phyloP scores from a whole-genome alignment of 2,797 vertebrate genomes.

The Melanotaenia nigrans region DNA sequence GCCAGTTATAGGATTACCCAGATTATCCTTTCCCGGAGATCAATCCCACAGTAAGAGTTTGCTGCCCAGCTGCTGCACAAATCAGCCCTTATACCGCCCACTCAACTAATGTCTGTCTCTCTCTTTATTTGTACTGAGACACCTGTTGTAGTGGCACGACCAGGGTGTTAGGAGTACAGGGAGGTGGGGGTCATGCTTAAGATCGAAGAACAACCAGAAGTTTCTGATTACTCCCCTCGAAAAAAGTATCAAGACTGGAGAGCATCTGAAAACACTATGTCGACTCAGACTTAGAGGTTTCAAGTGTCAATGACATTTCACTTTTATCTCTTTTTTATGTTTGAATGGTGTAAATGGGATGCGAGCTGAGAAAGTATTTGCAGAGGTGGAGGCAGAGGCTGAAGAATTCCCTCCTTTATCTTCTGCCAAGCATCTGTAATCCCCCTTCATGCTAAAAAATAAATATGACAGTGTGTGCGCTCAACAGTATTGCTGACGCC shows the following conservation, averaged over 20 bases:
- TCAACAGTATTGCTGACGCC: conserved; percentile 14
- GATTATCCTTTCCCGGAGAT: conserved; percentile 82
- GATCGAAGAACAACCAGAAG: conserved; percentile 37
- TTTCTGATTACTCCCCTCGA: conserved; percentile 58
- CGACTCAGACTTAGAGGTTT: conserved; percentile 19
- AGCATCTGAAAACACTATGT: conserved; percentile 30
- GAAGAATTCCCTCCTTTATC: conserved; percentile 24
- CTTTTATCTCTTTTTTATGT: conserved; percentile 7
- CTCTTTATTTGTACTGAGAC: conserved; percentile 62
- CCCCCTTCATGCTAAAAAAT: conserved; percentile 32
- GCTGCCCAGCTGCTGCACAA: conserved; percentile 67
- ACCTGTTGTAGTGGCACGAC: conserved; percentile 73
- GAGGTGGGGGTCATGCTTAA: conserved; percentile 2
- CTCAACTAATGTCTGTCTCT: conserved; percentile 44
- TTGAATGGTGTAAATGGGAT: conserved; percentile 3
- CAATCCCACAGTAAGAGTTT: conserved; percentile 81
- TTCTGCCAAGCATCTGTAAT: conserved; percentile 31
- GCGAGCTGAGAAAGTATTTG: conserved; percentile 25
- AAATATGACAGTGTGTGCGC: conserved; percentile 28
- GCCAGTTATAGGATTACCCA: conserved; percentile 82
- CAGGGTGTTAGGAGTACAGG: conserved; percentile 25
- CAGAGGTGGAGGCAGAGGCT: conserved; percentile 24
- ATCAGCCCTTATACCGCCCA: conserved; percentile 71
- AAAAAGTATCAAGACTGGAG: conserved; percentile 44
- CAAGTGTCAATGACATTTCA: conserved; percentile 27